Evolutionary conservation across 2,113 vertebrate species (phyloP).

Genomic region (Sminthopsis crassicaudata): DNA sequence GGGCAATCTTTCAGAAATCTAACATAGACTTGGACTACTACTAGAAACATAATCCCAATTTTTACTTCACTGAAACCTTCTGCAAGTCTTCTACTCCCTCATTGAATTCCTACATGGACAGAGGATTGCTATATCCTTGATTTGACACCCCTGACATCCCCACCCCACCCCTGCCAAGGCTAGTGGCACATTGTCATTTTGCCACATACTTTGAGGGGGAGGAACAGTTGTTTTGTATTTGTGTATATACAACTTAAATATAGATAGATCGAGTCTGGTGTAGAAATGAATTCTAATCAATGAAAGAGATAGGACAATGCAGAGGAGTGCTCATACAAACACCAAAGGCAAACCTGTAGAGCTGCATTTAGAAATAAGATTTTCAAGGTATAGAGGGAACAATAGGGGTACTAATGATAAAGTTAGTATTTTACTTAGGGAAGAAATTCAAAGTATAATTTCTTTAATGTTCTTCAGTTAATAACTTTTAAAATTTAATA

Average conservation of each 20-base stretch:
- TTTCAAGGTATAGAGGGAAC: not conserved
- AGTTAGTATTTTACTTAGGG: not conserved
- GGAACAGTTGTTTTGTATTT: not conserved
- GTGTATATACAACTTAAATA: not conserved
- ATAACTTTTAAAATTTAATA: slow-evolving; percentile 22
- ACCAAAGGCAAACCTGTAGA: not conserved
- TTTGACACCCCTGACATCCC: not conserved
- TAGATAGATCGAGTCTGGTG: not conserved
- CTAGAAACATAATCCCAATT: not conserved
- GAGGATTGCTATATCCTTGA: not conserved
- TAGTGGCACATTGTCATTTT: not conserved
- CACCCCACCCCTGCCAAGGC: not conserved
- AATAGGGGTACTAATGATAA: not conserved
- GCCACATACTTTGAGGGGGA: not conserved
- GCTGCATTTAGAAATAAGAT: not conserved
- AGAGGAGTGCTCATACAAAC: not conserved
- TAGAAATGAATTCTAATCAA: not conserved
- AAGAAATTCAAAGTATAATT: not conserved
- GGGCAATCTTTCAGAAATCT: not conserved
- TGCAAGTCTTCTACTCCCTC: not conserved
- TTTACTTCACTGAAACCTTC: not conserved
- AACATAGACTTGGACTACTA: not conserved
- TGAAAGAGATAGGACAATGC: not conserved
- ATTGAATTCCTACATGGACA: not conserved
- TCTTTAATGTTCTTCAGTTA: not conserved